Evolutionary conservation across 2,888 invertebrate genomes (phyloP).

Genomic region (Tenthredo scrophulariae): DNA sequence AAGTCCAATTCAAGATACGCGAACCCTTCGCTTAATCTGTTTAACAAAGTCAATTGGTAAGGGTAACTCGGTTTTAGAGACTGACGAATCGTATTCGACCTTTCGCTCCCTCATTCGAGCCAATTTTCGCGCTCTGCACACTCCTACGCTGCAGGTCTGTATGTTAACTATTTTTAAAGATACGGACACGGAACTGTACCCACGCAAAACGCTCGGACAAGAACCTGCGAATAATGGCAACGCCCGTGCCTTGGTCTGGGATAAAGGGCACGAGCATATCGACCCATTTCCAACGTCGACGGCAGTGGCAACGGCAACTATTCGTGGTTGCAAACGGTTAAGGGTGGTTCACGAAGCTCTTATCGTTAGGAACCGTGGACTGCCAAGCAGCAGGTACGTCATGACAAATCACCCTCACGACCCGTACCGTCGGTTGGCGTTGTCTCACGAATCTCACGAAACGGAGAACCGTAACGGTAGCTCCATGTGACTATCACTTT

Average conservation of each 20-base stretch:
- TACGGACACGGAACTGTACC: background rate
- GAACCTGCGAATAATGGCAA: slow-evolving; percentile 56
- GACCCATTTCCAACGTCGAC: slow-evolving; percentile 59
- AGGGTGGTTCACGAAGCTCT: slow-evolving; percentile 36
- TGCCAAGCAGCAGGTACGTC: slow-evolving; percentile 33
- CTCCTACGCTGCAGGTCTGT: background rate
- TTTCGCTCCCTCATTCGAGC: background rate
- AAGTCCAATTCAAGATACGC: background rate
- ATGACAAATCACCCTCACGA: slow-evolving; percentile 30
- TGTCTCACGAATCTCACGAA: background rate
- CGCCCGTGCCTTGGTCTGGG: slow-evolving; percentile 58
- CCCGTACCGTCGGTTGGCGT: background rate
- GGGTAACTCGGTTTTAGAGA: background rate
- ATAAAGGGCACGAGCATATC: slow-evolving; percentile 59
- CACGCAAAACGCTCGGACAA: background rate
- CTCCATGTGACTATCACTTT: slow-evolving; percentile 24
- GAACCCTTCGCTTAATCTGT: background rate
- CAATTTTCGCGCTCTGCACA: background rate
- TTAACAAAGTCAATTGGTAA: background rate
- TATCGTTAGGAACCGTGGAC: slow-evolving; percentile 17
- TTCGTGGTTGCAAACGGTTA: slow-evolving; percentile 14
- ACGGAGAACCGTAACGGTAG: background rate
- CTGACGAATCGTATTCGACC: slow-evolving; percentile 14
- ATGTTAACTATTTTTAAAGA: slow-evolving; percentile 10
- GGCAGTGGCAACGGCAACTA: slow-evolving; percentile 5